Conservation (phyloP, 2,797 vertebrate species). For the Choloepus didactylus region DNA sequence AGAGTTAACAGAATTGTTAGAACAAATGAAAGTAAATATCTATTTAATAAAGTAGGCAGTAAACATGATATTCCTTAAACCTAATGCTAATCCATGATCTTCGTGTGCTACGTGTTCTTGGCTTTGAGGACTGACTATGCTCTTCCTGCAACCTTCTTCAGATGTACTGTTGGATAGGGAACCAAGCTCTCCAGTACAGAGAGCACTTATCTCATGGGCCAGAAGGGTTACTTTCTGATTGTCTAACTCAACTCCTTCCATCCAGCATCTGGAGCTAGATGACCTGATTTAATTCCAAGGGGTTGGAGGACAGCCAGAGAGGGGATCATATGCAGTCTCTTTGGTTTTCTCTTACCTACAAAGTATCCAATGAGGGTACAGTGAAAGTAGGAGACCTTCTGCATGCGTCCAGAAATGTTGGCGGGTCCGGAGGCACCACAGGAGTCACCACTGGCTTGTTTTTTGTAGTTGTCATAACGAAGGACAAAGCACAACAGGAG, state of each 20-base stretch:
- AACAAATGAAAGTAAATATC: not conserved
- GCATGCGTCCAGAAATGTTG: constrained; percentile 97
- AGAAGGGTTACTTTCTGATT: too few species aligned
- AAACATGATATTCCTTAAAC: not conserved
- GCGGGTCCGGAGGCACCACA: constrained; percentile 89
- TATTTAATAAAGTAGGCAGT: not conserved
- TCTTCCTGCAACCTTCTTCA: not conserved
- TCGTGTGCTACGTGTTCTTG: not conserved
- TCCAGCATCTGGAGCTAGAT: not conserved
- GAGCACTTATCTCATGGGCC: not conserved
- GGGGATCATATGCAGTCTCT: not conserved
- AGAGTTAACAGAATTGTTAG: not conserved
- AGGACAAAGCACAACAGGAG: constrained; percentile 98
- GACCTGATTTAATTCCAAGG: not conserved
- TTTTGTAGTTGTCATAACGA: constrained; percentile 99
- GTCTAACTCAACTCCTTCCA: not conserved
- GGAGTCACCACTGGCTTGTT: constrained; percentile 94
- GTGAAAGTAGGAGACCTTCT: constrained; percentile 99
- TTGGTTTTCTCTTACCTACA: constrained; percentile 91
- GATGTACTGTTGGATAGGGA: not conserved
- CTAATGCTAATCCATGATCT: not conserved
- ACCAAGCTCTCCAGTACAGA: not conserved
- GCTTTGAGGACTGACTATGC: not conserved
- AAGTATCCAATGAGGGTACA: constrained; percentile 99
- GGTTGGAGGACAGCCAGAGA: not conserved